Percentiles rank a stretch among this genome's conserved stretches.
phyloP scores from a whole-genome alignment of 2,797 vertebrate species.

The Sebastes ruberrimus region DNA sequence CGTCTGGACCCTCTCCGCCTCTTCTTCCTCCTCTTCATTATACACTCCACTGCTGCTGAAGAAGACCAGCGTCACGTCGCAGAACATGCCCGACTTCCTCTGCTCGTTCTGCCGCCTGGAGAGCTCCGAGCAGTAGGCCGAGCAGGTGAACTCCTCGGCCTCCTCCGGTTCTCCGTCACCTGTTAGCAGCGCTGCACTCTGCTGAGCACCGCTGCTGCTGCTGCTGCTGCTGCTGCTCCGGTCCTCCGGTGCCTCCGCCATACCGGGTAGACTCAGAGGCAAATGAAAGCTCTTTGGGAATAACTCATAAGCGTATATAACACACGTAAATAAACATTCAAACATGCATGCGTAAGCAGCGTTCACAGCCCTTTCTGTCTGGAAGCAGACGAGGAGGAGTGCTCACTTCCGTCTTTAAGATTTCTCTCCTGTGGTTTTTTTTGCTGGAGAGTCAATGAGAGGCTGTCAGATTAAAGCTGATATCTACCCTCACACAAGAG shows the following conservation, averaged over 20 bases:
- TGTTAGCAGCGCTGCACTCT: slow-evolving; percentile 60
- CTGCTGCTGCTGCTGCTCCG: slow-evolving; percentile 40
- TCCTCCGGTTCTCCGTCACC: slow-evolving; percentile 83
- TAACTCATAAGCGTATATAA: slow-evolving; percentile 60
- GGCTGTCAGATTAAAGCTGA: neutral
- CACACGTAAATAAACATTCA: slow-evolving; percentile 62
- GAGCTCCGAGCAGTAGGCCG: slow-evolving; percentile 88
- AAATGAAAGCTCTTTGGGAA: slow-evolving; percentile 52
- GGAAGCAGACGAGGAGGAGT: neutral
- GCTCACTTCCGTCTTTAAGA: slow-evolving; percentile 61
- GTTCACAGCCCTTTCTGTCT: neutral
- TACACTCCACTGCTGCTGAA: slow-evolving; percentile 76
- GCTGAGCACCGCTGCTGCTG: slow-evolving; percentile 11
- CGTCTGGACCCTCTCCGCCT: slow-evolving; percentile 37
- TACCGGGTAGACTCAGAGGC: slow-evolving; percentile 53
- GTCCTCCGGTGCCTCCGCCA: slow-evolving; percentile 66
- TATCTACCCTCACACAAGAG: accelerated
- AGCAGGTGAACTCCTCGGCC: slow-evolving; percentile 88
- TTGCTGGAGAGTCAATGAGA: neutral
- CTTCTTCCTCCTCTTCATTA: neutral
- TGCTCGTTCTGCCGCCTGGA: slow-evolving; percentile 92
- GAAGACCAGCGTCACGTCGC: slow-evolving; percentile 91
- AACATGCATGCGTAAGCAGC: slow-evolving; percentile 59
- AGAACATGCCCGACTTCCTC: slow-evolving; percentile 88
- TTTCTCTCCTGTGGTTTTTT: neutral